Conservation (phyloP, 2,113 vertebrate species). For the Dromaius novaehollandiae region DNA sequence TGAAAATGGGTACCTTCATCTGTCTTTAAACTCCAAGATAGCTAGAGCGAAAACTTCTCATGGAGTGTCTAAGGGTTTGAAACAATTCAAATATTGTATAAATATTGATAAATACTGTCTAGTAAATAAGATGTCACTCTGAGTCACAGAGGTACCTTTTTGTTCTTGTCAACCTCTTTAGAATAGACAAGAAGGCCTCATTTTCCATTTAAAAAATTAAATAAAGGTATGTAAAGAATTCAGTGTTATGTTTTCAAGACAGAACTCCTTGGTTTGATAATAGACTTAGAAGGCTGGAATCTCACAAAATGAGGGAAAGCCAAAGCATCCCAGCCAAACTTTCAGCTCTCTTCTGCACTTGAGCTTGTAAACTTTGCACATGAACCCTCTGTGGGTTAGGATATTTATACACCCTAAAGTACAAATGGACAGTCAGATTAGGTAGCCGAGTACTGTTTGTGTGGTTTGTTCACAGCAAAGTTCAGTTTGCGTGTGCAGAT, state of each 20-base stretch:
- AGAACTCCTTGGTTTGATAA: background rate
- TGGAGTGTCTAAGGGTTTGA: background rate
- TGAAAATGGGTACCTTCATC: background rate
- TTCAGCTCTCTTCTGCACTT: background rate
- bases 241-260: background rate
- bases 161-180: background rate
- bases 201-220: background rate
- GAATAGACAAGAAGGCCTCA: background rate
- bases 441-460: background rate
- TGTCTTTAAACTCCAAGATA: background rate
- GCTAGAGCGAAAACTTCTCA: background rate
- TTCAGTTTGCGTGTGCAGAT: accelerated
- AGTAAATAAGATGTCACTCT: background rate
- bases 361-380: background rate
- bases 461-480: background rate
- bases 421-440: background rate
- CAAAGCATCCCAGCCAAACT: background rate
- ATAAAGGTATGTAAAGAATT: background rate
- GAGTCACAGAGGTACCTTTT: background rate
- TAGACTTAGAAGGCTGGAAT: background rate
- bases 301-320: background rate
- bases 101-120: background rate
- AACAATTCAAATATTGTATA: background rate
- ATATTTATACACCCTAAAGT: background rate
- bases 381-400: background rate